phyloP scores from a whole-genome alignment of 1,140 invertebrate genomes.

The Littorina saxatilis region DNA sequence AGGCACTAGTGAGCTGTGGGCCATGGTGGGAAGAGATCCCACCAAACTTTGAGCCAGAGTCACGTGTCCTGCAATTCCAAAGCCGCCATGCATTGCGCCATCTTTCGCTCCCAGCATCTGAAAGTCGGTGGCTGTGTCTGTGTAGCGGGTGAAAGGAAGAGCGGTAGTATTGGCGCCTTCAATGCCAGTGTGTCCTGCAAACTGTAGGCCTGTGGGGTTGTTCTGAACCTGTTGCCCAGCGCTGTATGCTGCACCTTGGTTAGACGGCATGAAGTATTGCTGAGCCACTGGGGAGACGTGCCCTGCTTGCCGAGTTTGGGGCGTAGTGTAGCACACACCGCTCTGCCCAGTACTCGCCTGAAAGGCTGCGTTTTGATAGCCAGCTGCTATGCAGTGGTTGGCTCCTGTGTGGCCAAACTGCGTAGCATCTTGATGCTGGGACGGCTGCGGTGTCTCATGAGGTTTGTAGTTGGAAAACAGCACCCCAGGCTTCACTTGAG shows the following conservation, averaged over 20 bases:
- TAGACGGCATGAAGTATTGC: neutral
- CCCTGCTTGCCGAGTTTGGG: neutral
- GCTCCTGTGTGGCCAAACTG: neutral
- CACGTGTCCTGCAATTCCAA: neutral
- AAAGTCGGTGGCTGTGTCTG: neutral
- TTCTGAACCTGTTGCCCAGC: neutral
- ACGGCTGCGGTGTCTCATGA: neutral
- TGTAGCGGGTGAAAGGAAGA: neutral
- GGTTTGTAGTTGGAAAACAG: neutral
- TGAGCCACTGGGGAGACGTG: neutral
- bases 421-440: neutral
- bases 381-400: neutral
- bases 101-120: constrained; percentile 4
- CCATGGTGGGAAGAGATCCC: neutral
- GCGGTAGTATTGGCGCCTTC: neutral
- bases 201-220: neutral
- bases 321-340: neutral
- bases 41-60: neutral
- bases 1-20: neutral
- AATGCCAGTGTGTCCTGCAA: neutral
- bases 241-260: neutral
- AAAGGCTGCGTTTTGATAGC: neutral
- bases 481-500: neutral
- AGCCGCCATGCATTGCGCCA: neutral
- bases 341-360: neutral